These are phyloP conservation scores for Sabatieria punctata DNA, from an alignment of 2,888 invertebrate genomes.

Conservation along the genomic window DNA sequence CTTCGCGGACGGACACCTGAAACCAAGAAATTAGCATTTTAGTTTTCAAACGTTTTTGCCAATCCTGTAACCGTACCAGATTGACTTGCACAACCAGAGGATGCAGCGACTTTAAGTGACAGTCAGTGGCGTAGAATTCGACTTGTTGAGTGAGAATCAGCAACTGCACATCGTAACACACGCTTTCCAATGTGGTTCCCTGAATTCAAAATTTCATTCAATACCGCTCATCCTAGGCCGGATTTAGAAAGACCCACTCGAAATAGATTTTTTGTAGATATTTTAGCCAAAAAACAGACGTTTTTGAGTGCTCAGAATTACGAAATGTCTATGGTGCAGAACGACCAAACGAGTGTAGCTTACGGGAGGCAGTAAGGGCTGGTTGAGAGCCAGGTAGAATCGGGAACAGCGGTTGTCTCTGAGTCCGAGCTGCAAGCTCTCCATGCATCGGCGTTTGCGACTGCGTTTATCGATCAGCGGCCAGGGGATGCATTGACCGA, in stretches of 20 bases:
- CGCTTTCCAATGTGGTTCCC: background rate
- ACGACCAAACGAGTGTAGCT: too few relatives aligned
- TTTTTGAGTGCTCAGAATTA: too few relatives aligned
- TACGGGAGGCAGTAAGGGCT: slow-evolving; percentile 1
- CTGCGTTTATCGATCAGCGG: background rate
- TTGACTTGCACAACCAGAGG: slow-evolving; percentile 2
- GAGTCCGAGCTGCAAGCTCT: background rate
- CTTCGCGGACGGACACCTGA: too few relatives aligned
- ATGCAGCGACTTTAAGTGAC: background rate
- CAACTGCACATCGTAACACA: slow-evolving; percentile 1
- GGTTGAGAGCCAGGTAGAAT: slow-evolving; percentile 2
- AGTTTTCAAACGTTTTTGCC: too few relatives aligned
- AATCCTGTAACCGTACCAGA: too few relatives aligned
- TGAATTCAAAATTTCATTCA: background rate
- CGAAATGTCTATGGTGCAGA: too few relatives aligned
- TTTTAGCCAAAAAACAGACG: too few relatives aligned
- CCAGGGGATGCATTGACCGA: slow-evolving; percentile 3
- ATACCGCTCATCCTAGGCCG: background rate
- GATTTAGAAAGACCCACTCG: too few relatives aligned
- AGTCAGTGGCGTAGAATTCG: background rate
- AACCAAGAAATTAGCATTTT: too few relatives aligned
- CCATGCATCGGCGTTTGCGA: background rate
- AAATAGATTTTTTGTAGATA: too few relatives aligned
- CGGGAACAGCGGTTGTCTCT: background rate
- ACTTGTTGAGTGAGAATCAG: slow-evolving; percentile 5